Evolutionary conservation across 1,140 invertebrate genomes (phyloP), one percentile per base, ranked within the genome.

Genomic region (Drosophila baimaii): DNA sequence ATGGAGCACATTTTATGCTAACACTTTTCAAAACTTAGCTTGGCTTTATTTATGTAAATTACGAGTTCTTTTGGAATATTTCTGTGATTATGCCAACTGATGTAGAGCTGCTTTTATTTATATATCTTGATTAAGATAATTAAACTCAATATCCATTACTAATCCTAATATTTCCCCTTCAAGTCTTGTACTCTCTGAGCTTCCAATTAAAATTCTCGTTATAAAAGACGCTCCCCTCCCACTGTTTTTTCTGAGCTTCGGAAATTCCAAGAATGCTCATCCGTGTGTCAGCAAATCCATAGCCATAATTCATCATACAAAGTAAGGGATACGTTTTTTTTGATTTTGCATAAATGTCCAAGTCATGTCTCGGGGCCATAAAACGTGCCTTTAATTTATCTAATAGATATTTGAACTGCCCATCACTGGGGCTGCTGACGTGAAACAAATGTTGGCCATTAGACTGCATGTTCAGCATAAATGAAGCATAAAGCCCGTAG

Each of bases 331-430:
- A 35, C 43, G 19, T 29, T 25, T 33, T 21, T 15, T 23, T 2
- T 25, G 15, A 51, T 72, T 71, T 59, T 57, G 49, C 71, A 64
- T 65, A 52, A 37, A 55, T 54, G 73, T 76, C 39, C 51, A 43
- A 56, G 46, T 59, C 72, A 59, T 59, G 73, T 51, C 51, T 6
- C 46, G 46, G 43, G 57, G 37, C 15, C 37, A 13, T 49, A 39
- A 73, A 68, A 77, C 73, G 73, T 77, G 73, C 41, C 72, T 68
- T 69, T 76, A 85, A 88, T 85, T 61, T 72, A 79, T 76, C 62
- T 76, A 88, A 85, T 85, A 64, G 83, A 68, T 79, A 82, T 64
- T 85, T 88, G 82, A 85, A 82, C 75, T 82, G 75, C 55, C 74
- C 82, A 88, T 85, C 82, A 88, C 17, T 15, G 5, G 63, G 47